Evolutionary conservation across 2,888 invertebrate species (phyloP), one percentile per base, ranked within the genome.

Genomic region (Netelia virgata): DNA sequence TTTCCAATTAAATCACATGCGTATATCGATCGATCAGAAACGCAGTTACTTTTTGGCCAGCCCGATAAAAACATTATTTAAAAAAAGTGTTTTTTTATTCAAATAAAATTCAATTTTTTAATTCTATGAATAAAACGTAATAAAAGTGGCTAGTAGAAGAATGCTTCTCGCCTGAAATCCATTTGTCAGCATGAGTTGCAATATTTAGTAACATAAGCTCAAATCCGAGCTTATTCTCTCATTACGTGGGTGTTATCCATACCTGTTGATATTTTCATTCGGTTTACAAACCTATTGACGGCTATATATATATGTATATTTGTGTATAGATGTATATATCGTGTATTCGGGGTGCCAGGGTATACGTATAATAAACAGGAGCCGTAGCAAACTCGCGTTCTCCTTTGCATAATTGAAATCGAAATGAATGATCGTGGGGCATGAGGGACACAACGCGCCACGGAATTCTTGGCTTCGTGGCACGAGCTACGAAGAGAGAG

Each of bases 381-480:
- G 73, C n/a, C 41, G 16, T 66, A 50, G 78, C 36, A 66, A 70
- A 79, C 70, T 36, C 50, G 74, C 63, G 50, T 82, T 82, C 72
- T 66, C 70, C 53, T 80, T 83, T 80, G 81, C 81, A 81, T 81
- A 81, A 81, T 81, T 81, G 81, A 81, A 81, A 84, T 61, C 74
- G 74, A 84, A 82, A 84, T 84, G 78, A 84, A 84, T 82, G 84
- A 84, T 84, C 78, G 77, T 61, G 82, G 81, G 78, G 70, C 74
- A 75, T 70, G 84, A 78, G 77, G 77, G 84, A 84, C 77, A 80
- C 61, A 64, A 61, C 69, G 81, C 43, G 73, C 81, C 77, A 77
- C 28, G 83, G 84, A 85, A 88, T 88, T 88, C 86, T 86, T 85
- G 78, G 82, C 86, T 87, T 83, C 82, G 36, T 36, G 78, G 84